Conservation (phyloP, 2,888 invertebrate genomes). For the Eupeodes latifasciatus region DNA sequence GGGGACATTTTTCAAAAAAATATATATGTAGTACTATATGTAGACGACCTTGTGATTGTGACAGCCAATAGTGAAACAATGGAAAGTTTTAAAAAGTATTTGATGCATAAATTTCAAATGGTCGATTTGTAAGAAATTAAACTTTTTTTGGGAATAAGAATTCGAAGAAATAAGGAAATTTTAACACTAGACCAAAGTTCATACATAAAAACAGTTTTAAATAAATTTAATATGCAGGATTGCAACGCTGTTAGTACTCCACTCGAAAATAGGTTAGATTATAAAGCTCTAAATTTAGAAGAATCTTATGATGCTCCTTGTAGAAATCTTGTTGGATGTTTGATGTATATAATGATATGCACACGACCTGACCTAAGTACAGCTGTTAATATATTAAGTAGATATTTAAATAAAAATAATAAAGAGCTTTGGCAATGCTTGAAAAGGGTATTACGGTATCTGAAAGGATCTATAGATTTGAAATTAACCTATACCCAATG, state of each 20-base stretch:
- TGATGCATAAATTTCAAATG: conserved; percentile 75
- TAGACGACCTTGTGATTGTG: conserved; percentile 59
- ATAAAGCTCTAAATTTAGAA: conserved; percentile 77
- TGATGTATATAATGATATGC: conserved; percentile 75
- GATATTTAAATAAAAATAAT: conserved; percentile 70
- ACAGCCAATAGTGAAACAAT: conserved; percentile 61
- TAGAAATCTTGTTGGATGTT: conserved; percentile 74
- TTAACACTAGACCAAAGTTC: conserved; percentile 64
- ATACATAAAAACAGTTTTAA: conserved; percentile 76
- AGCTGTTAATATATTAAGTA: conserved; percentile 33
- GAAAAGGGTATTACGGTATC: too few relatives aligned
- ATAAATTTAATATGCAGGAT: conserved; percentile 78
- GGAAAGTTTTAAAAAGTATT: conserved; percentile 74
- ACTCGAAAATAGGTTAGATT: conserved; percentile 77
- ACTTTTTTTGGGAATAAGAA: conserved; percentile 74
- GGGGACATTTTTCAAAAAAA: too few relatives aligned
- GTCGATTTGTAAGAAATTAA: conserved; percentile 75
- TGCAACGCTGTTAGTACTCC: conserved; percentile 77
- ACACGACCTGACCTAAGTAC: conserved; percentile 67
- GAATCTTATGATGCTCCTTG: conserved; percentile 77
- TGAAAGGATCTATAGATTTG: too few relatives aligned
- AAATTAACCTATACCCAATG: too few relatives aligned
- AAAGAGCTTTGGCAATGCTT: conserved; percentile 31
- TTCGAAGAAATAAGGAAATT: conserved; percentile 56
- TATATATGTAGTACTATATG: conserved; percentile 33